A percentile compares a stretch with the other conserved stretches of the same genome.
Conservation (phyloP, 2,888 invertebrate species). For the Deladenus siricidicola region DNA sequence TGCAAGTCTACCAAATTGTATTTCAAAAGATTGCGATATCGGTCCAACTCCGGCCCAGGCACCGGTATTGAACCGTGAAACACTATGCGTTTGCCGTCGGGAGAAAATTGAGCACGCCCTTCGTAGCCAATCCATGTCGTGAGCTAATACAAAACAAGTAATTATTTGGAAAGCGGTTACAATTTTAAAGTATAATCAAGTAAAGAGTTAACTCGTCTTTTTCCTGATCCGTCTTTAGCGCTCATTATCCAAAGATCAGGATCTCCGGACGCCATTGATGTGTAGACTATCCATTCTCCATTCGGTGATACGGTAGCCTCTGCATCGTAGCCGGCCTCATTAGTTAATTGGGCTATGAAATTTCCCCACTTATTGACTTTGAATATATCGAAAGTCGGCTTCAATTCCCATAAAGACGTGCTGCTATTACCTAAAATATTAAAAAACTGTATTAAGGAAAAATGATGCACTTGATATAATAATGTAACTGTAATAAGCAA, state of each 20-base stretch:
- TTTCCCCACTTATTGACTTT: slow-evolving; percentile 15
- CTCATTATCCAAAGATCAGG: slow-evolving; percentile 21
- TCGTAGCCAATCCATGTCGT: slow-evolving; percentile 23
- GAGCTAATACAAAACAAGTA: too few species aligned
- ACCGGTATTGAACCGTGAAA: slow-evolving; percentile 16
- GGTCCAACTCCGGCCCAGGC: slow-evolving; percentile 4
- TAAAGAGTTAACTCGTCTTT: slow-evolving; percentile 13
- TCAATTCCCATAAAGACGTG: slow-evolving; percentile 18
- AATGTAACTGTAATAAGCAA: too few species aligned
- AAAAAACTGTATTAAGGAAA: too few species aligned
- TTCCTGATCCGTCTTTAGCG: slow-evolving; percentile 12
- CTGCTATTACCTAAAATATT: slow-evolving; percentile 12
- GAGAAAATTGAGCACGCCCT: slow-evolving; percentile 23
- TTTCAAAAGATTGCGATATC: slow-evolving; percentile 13
- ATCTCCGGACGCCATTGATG: slow-evolving; percentile 18
- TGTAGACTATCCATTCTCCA: slow-evolving; percentile 18
- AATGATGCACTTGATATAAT: too few species aligned
- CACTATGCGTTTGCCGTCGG: slow-evolving; percentile 19
- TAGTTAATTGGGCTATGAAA: slow-evolving; percentile 13
- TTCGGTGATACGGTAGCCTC: slow-evolving; percentile 17
- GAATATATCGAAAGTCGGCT: slow-evolving; percentile 18
- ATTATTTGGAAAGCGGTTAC: not conserved
- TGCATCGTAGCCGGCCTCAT: slow-evolving; percentile 11
- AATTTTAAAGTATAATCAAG: not conserved
- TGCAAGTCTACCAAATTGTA: slow-evolving; percentile 20